These are phyloP conservation scores for Schrankia costaestrigalis DNA, from an alignment of 2,888 invertebrate genomes.

Conservation along the genomic window DNA sequence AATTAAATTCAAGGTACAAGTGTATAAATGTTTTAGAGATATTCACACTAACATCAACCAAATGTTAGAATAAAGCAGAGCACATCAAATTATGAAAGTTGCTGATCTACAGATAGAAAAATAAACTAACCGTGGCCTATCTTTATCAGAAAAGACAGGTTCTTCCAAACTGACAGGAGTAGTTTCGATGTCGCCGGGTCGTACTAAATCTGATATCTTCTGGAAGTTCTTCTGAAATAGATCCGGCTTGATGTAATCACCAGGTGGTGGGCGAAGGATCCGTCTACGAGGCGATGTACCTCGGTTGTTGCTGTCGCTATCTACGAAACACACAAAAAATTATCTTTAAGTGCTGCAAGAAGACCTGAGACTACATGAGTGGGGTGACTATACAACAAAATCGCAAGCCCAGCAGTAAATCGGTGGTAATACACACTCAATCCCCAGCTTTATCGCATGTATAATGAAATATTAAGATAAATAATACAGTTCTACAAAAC, in stretches of 20 bases:
- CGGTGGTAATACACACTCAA: no score
- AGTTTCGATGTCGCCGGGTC: conserved; percentile 59
- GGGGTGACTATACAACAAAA: no score
- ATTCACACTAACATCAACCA: no score
- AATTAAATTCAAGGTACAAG: no score
- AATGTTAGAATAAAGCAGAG: no score
- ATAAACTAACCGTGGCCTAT: conserved; percentile 57
- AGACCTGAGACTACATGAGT: no score
- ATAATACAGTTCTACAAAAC: no score
- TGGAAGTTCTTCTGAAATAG: conserved; percentile 78
- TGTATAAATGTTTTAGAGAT: no score
- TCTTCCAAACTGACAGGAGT: conserved; percentile 47
- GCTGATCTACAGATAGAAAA: neutral
- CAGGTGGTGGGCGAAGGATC: conserved; percentile 78
- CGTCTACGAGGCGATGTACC: conserved; percentile 66
- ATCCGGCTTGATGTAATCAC: conserved; percentile 81
- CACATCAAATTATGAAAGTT: no score
- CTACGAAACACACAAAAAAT: conserved; percentile 21
- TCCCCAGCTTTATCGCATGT: no score
- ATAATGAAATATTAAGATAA: no score
- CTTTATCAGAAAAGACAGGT: conserved; percentile 51
- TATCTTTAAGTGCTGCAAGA: neutral
- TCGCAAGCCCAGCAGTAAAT: no score
- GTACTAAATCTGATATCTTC: conserved; percentile 70
- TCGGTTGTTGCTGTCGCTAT: conserved; percentile 45